Evolutionary conservation across 2,888 invertebrate species (phyloP).

Genomic region (Philereme vetulata): DNA sequence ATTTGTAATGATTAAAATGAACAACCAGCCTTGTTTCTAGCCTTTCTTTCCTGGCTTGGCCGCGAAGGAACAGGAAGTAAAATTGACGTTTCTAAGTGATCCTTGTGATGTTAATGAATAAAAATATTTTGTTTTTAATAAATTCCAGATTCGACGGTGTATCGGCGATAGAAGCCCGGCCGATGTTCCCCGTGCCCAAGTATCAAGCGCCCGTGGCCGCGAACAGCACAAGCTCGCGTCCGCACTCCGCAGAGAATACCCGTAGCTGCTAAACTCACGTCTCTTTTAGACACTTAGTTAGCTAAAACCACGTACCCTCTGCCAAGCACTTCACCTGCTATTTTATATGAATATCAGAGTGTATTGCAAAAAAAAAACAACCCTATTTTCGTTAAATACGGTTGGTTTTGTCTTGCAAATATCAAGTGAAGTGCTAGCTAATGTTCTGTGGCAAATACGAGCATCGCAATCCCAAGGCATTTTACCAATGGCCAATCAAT

Average conservation of each 20-base stretch:
- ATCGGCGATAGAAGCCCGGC: constrained; percentile 64
- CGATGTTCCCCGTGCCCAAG: constrained; percentile 67
- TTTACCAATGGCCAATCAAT: constrained; percentile 6
- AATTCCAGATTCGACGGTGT: constrained; percentile 67
- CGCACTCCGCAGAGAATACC: constrained; percentile 43
- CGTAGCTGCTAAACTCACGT: constrained; percentile 46
- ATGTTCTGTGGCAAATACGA: constrained; percentile 6
- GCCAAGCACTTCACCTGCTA: no score
- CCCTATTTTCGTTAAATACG: no score
- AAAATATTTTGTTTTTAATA: not conserved
- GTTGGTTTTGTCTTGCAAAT: no score
- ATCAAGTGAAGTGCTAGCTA: constrained; percentile 2
- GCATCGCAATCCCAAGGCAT: constrained; percentile 9
- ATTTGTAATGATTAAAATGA: no score
- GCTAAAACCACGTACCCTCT: constrained; percentile 4
- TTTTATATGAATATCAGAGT: no score
- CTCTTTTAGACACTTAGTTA: constrained; percentile 19
- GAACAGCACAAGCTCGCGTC: constrained; percentile 42
- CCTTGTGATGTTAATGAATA: no score
- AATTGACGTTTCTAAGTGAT: no score
- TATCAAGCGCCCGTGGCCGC: constrained; percentile 52
- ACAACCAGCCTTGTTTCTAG: no score
- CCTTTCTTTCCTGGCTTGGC: no score
- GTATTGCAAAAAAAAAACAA: no score
- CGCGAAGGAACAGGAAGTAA: no score